Evolutionary conservation across 2,113 vertebrate species (phyloP).

Genomic region (Tragelaphus imberbis): DNA sequence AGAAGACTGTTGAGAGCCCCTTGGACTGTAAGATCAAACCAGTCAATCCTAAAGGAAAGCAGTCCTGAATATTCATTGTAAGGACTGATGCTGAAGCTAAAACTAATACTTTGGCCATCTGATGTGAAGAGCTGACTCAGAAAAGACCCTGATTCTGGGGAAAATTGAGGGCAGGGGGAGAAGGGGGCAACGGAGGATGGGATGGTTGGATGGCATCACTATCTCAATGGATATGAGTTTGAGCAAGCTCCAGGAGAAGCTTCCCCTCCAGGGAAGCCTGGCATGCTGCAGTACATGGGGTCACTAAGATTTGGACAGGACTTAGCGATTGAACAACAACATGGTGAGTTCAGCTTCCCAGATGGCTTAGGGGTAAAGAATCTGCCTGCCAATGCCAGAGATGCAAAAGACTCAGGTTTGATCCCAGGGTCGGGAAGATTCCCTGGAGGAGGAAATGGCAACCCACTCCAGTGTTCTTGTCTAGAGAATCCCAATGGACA

Average conservation of each 20-base stretch:
- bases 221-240: neutral
- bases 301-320: neutral
- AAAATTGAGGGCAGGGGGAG: neutral
- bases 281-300: neutral
- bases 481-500: neutral
- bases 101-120: neutral
- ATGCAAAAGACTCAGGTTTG: neutral
- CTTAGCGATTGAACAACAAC: neutral
- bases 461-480: neutral
- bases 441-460: neutral
- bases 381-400: neutral
- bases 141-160: neutral
- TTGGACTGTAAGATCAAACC: neutral
- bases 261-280: neutral
- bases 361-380: neutral
- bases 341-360: neutral
- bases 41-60: neutral
- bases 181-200: neutral
- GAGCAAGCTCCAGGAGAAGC: neutral
- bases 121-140: neutral
- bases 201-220: neutral
- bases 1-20: neutral
- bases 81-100: neutral
- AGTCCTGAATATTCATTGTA: neutral
- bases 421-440: neutral